A percentile compares a stretch with the other conserved stretches of the same genome.
Evolutionary conservation across 2,888 invertebrate species (phyloP).

Genomic region (Cheilosia grossa): DNA sequence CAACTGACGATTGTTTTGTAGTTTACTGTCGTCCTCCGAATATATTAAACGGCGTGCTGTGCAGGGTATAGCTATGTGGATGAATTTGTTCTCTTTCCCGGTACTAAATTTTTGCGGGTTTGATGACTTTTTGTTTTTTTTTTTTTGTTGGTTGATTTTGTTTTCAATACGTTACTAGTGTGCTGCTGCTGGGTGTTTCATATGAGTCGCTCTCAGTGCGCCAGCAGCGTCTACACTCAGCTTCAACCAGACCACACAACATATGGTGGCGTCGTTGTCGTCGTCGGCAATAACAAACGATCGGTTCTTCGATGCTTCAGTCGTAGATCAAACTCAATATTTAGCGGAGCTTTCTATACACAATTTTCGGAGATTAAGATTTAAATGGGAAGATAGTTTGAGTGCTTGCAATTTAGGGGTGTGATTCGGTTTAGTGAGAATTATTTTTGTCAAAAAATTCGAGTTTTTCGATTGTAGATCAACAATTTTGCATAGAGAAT

Average conservation of each 20-base stretch:
- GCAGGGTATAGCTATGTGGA: not conserved
- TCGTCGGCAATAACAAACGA: constrained; percentile 37
- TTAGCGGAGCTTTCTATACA: constrained; percentile 52
- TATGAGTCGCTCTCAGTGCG: constrained; percentile 2
- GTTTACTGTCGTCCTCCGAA: not conserved
- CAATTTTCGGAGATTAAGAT: constrained; percentile 12
- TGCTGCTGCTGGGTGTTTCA: not conserved
- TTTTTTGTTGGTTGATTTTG: constrained; percentile 18
- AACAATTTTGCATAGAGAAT: constrained; percentile 41
- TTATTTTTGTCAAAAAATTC: too few relatives aligned
- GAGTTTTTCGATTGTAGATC: constrained; percentile 44
- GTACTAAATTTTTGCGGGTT: constrained; percentile 43
- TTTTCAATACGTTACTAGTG: constrained; percentile 19
- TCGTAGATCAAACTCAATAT: constrained; percentile 70
- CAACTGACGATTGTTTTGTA: constrained; percentile 18
- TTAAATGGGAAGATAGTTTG: constrained; percentile 1
- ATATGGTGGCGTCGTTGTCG: constrained; percentile 22
- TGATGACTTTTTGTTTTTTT: constrained; percentile 40
- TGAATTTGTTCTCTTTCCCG: constrained; percentile 7
- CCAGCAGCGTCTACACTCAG: constrained; percentile 25
- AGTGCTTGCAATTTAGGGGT: constrained; percentile 30
- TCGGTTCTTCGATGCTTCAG: constrained; percentile 52
- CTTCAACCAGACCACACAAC: constrained; percentile 10
- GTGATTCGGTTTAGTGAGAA: constrained; percentile 39
- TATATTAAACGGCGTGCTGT: constrained; percentile 25